These are phyloP conservation scores for Podargus strigoides DNA, from an alignment of 2,797 vertebrate genomes.

Conservation along the genomic window DNA sequence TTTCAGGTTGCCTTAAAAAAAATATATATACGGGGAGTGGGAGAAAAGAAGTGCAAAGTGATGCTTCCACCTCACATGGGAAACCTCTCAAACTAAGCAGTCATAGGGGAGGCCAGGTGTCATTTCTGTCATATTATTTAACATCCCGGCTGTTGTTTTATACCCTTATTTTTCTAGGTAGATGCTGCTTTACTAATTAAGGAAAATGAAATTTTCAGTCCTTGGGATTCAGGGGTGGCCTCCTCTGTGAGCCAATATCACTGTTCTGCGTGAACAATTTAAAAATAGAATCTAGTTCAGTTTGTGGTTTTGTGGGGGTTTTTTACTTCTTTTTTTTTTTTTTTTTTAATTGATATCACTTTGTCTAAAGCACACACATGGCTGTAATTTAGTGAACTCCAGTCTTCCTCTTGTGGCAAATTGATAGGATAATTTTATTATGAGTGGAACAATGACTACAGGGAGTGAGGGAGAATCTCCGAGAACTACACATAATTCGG, in stretches of 20 bases:
- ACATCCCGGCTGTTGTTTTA: conserved; percentile 43
- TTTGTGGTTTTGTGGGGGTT: not conserved
- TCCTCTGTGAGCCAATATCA: conserved; percentile 41
- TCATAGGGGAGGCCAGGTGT: conserved; percentile 70
- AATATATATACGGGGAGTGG: not conserved
- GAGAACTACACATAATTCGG: conserved; percentile 69
- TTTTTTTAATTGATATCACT: conserved; percentile 72
- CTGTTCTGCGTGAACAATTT: conserved; percentile 46
- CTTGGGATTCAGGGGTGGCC: conserved; percentile 41
- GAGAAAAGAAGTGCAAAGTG: not conserved
- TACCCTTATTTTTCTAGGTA: conserved; percentile 49
- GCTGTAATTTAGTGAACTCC: conserved; percentile 81
- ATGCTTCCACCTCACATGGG: conserved; percentile 51
- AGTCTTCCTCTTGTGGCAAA: conserved; percentile 76
- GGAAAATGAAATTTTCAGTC: conserved; percentile 60
- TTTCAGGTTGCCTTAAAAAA: conserved; percentile 42
- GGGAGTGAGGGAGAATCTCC: conserved; percentile 67
- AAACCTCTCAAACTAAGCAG: conserved; percentile 72
- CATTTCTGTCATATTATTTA: conserved; percentile 76
- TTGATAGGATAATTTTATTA: conserved; percentile 80
- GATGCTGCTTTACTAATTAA: conserved; percentile 73
- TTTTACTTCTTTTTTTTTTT: no score
- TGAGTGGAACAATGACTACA: conserved; percentile 75
- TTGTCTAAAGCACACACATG: conserved; percentile 68
- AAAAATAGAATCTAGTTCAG: conserved; percentile 62